Base-by-base conservation (phyloP, 2,113 vertebrate species). In the Tylochromis polylepis region DNA sequence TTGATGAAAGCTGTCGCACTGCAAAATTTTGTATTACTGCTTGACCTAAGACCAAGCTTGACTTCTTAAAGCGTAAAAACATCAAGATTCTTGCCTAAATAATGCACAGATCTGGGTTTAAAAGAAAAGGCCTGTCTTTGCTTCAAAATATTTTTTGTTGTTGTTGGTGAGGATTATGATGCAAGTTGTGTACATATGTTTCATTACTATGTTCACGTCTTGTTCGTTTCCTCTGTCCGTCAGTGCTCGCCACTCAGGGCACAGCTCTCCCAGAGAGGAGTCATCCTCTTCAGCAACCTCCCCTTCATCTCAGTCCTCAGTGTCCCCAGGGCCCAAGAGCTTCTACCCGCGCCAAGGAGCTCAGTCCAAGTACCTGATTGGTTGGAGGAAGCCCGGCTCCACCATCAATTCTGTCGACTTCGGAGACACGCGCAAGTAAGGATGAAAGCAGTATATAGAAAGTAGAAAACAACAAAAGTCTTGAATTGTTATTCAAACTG, bases 341-440 rank as follows among this genome's bases (percentile, higher is more conserved):
- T 99, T 99, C 97, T 99, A 99, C 95, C 98, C 98, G 16, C 97
- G 99, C 72, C 99, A 99, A 95, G 99, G 99, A 27, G 99, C 99
- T 85, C 99, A 98, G 84, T 99, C 98, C 97, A 99, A 99, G 95
- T 99, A 98, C 95, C 96, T 99, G 94, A 99, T 99, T 1, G 98
- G 99, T 92, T 99, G 99, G 99, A 99, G 99, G 94, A 99, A 99
- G 85, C 99, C 99, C 0, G 98, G 99, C 88, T 98, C 98, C 94
- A 99, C 98, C 93, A 99, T 99, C 94, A 99, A 99, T 95, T 99
- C 98, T 16, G 99, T 99, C 91, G 99, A 98, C 87, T 99, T 99
- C 89, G 98, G 99, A 95, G 99, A 99, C 94, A 97, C 98, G 8
- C 97, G 98, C 95, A 99, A 99, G 99, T 99, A 98, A 98, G 98